Conservation (phyloP, 2,113 vertebrate genomes). For the Hucho hucho region DNA sequence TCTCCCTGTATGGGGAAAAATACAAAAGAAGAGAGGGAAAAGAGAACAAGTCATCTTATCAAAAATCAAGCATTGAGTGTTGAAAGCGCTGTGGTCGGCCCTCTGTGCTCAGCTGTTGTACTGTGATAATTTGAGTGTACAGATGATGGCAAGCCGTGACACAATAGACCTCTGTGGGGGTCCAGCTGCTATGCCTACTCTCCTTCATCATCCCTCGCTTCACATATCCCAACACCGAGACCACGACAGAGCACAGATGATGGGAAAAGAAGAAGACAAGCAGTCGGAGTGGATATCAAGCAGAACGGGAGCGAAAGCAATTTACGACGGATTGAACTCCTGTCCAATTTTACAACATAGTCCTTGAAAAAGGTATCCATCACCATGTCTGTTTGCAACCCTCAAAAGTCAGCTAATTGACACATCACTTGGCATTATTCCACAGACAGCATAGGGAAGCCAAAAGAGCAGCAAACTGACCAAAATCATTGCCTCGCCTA, state of each 20-base stretch:
- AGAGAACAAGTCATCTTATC: conserved; percentile 7
- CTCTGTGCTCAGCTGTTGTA: conserved; percentile 7
- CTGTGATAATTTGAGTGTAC: conserved; percentile 16
- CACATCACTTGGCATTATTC: conserved; percentile 5
- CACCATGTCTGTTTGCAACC: conserved; percentile 2
- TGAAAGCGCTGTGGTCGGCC: not conserved
- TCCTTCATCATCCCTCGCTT: not conserved
- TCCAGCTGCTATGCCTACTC: not conserved
- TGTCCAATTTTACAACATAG: conserved; percentile 43
- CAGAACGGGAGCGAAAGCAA: not conserved
- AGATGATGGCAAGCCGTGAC: conserved; percentile 9
- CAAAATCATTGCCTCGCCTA: not conserved
- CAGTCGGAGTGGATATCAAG: conserved; percentile 7
- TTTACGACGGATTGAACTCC: not conserved
- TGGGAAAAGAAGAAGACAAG: not conserved
- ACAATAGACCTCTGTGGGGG: not conserved
- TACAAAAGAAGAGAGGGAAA: not conserved
- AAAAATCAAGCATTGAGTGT: not conserved
- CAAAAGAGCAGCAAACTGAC: not conserved
- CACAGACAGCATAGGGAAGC: not conserved
- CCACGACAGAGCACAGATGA: not conserved
- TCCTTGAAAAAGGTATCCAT: conserved; percentile 39
- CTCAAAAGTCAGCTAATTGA: conserved; percentile 48
- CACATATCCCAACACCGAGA: not conserved
- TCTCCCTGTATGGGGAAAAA: not conserved